phyloP scores from a whole-genome alignment of 2,113 vertebrate genomes.

The Prietella phreatophila region DNA sequence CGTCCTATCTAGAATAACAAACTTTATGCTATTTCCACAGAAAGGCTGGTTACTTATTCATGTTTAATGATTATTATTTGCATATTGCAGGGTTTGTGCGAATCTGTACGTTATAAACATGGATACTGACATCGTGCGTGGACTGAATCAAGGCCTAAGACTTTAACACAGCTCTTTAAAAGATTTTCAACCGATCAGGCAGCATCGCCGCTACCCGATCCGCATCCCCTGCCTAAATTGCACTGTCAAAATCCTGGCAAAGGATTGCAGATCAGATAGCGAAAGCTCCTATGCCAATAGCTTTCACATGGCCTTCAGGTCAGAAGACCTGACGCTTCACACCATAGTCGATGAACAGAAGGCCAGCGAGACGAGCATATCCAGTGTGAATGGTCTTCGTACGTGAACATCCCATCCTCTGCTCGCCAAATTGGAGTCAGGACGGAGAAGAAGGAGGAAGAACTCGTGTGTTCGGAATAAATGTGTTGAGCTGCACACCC shows the following conservation, averaged over 20 bases:
- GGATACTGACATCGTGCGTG: not conserved
- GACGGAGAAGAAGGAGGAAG: not conserved
- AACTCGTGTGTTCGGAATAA: not conserved
- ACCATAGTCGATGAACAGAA: not conserved
- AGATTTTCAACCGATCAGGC: not conserved
- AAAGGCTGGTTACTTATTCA: not conserved
- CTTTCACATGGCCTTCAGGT: not conserved
- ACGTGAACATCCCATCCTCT: not conserved
- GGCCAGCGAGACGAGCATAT: conserved; percentile 13
- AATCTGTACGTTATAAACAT: not conserved
- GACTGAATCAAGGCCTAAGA: not conserved
- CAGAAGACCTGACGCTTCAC: not conserved
- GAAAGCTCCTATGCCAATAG: not conserved
- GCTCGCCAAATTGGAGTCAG: not conserved
- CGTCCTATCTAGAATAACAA: no score
- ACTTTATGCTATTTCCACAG: not conserved
- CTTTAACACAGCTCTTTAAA: not conserved
- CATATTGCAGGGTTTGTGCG: not conserved
- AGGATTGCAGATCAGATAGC: conserved; percentile 2
- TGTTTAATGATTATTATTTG: not conserved
- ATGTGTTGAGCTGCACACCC: not conserved
- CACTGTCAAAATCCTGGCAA: not conserved
- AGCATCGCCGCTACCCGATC: not conserved
- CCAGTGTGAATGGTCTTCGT: not conserved
- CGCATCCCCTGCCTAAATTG: not conserved